Conservation (phyloP, 1,140 invertebrate species). For the Aphelenchoides avenae region DNA sequence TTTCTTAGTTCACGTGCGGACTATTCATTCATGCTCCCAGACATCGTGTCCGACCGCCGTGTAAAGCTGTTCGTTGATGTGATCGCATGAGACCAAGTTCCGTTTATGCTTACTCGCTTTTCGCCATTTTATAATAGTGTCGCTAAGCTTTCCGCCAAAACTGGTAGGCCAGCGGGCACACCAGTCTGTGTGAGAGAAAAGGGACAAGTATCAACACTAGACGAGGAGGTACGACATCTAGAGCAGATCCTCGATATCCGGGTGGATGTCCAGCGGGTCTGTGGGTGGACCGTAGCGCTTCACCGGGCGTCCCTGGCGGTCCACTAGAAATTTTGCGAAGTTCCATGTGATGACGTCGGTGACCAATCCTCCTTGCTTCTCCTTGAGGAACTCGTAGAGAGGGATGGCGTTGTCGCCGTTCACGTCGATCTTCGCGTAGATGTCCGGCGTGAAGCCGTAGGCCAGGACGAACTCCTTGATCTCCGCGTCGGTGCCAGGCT, state of each 20-base stretch:
- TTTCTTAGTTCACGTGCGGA: too few species aligned
- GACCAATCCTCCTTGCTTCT: conserved; percentile 35
- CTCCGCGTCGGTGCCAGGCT: conserved; percentile 29
- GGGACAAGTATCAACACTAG: too few species aligned
- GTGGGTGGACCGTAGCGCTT: conserved; percentile 33
- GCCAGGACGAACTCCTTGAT: conserved; percentile 41
- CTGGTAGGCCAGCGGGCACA: too few species aligned
- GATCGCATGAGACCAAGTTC: too few species aligned
- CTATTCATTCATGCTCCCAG: too few species aligned
- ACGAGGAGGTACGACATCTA: too few species aligned
- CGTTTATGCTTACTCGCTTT: too few species aligned
- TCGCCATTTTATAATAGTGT: too few species aligned
- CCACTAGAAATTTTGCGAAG: conserved; percentile 43
- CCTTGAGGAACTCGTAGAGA: conserved; percentile 41
- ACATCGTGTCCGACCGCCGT: too few species aligned
- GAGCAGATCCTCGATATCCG: conserved; percentile 36
- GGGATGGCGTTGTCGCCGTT: conserved; percentile 40
- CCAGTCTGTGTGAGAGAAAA: too few species aligned
- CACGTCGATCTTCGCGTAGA: conserved; percentile 47
- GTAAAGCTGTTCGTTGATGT: too few species aligned
- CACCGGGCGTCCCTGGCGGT: conserved; percentile 33
- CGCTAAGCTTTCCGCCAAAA: too few species aligned
- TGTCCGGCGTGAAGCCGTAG: conserved; percentile 43
- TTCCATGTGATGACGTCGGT: conserved; percentile 48
- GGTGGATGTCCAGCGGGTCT: conserved; percentile 28